Base-by-base conservation (phyloP, 2,797 vertebrate species). In the Leptatherina wallacei region DNA sequence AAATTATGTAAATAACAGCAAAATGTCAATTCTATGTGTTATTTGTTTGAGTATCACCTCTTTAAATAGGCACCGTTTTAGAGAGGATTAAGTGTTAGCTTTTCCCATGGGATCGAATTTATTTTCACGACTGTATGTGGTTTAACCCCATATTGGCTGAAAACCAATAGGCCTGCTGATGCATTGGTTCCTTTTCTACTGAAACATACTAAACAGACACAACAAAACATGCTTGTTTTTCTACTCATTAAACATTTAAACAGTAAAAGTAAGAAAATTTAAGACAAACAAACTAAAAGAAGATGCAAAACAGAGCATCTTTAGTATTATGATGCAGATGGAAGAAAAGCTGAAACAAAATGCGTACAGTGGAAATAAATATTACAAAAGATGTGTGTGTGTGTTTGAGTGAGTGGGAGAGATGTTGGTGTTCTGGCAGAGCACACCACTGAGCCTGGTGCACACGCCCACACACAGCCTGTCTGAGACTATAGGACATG, bases 401-500 rank as follows among this genome's bases (percentile, higher is more conserved):
- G 33, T 47, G 71, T 65, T 77, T 56, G 77, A 62, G 83, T 65
- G 84, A 69, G 90, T 75, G 87, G 74, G 90, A 89, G 89, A 89
- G 83, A 89, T 90, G 89, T 93, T 94, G 93, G 93, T 84, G 85
- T 90, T 91, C 75, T 91, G 86, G 84, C 87, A 83, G 80, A 91
- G 90, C 88, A 82, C 73, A 59, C 87, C 85, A 85, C 84, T 66
- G 84, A 92, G 90, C 91, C 89, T 72, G 77, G 89, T 90, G 90
- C 80, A 92, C 80, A 92, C 93, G 81, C 94, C 93, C 90, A 94
- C 94, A 91, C 91, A 91, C 92, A 93, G 92, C 91, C 91, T 94
- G 93, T 92, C 89, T 89, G 70, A 91, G 89, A 88, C 87, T 90
- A 89, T 91, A 88, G 89, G 89, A 91, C 89, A 85, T 69, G 77